phyloP scores from a whole-genome alignment of 2,888 invertebrate species.

The Rhingia rostrata region DNA sequence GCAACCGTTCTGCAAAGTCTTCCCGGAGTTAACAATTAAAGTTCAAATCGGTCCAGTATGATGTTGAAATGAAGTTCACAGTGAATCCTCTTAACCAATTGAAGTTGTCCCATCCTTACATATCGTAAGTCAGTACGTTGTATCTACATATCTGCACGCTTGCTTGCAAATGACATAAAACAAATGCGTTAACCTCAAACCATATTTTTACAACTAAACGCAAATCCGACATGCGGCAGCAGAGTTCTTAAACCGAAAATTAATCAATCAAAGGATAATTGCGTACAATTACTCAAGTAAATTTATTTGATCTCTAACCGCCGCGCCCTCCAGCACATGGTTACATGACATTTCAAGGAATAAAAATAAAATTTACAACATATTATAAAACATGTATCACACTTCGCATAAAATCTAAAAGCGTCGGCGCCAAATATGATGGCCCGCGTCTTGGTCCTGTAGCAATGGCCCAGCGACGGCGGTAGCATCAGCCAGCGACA shows the following conservation, averaged over 20 bases:
- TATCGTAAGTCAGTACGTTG: too few relatives aligned
- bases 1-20: too few relatives aligned
- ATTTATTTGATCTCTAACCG: constrained; percentile 20
- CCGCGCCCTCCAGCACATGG: background rate
- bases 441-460: background rate
- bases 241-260: constrained; percentile 7
- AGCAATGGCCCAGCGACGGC: background rate
- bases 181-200: too few relatives aligned
- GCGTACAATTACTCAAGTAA: constrained; percentile 23
- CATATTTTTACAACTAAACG: background rate
- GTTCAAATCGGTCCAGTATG: too few relatives aligned
- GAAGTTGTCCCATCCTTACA: too few relatives aligned
- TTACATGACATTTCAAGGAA: constrained; percentile 17
- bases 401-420: constrained; percentile 53
- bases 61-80: too few relatives aligned
- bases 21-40: too few relatives aligned
- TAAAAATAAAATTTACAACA: constrained; percentile 38
- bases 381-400: constrained; percentile 46
- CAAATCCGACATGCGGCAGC: background rate
- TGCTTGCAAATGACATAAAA: too few relatives aligned
- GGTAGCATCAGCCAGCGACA: background rate
- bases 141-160: too few relatives aligned
- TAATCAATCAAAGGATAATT: constrained; percentile 39
- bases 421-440: constrained; percentile 65
- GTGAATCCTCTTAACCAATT: too few relatives aligned